Base-by-base conservation (phyloP, 2,797 vertebrate species). In the Balearica regulorum region DNA sequence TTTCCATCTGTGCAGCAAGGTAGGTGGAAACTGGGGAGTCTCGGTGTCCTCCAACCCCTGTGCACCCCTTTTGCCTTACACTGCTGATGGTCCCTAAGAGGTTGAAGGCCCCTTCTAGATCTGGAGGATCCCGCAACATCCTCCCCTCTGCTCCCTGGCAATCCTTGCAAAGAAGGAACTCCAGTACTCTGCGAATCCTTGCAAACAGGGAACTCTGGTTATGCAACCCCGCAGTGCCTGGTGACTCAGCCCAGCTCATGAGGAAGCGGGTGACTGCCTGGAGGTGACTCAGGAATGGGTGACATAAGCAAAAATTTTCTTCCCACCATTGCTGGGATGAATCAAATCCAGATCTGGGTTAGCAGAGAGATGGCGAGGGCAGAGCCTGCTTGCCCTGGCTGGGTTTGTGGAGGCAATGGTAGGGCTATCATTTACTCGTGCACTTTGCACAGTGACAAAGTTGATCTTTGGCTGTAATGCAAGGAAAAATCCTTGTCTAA, bases 141-240 rank as follows among this genome's bases (percentile, higher is more conserved):
- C 17, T n/a, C 1, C 3, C 5, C 8, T 5, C 25, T 26, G 29
- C 26, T 85, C 33, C 35, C 7, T 3, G 69, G 8, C 35, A 64
- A 26, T 31, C 46, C 7, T 10, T 58, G 20, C 9, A 1, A 8
- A 13, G 37, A 37, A 37, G 37, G 37, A 37, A 37, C 37, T 37
- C 37, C 37, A 37, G 37, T 37, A 37, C 37, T 37, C 7, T 3
- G 69, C 10, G n/a, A 68, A 26, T 31, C 46, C 7, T 10, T 58
- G 21, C 9, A 1, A 8, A 13, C 18, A 14, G 39, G 37, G 57
- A n/a, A 21, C 72, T 71, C 83, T 1, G 0, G 68, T 96, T 95
- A 1, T 10, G 20, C 92, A 95, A 87, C 9, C 22, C 1, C 0
- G 0, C 4, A 9, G 46, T 1, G 3, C 4, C 57, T 6, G 4